Evolutionary conservation across 2,888 invertebrate genomes (phyloP).

Genomic region (Epiperipatus broadwayi): DNA sequence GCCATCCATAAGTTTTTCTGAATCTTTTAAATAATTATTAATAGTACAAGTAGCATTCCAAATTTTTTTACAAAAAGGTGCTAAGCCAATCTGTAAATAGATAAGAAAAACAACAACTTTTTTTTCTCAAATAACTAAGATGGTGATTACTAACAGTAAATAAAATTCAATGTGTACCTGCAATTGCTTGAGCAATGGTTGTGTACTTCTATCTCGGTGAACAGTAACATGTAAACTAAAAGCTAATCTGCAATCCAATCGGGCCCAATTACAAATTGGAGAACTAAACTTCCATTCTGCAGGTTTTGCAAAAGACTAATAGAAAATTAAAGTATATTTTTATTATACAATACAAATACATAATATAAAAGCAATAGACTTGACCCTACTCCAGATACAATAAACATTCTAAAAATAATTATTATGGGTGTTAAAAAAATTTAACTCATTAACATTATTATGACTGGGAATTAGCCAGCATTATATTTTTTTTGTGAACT

Average conservation of each 20-base stretch:
- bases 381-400: too few relatives aligned
- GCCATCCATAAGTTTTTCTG: constrained; percentile 30
- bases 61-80: constrained; percentile 21
- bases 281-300: constrained; percentile 57
- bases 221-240: constrained; percentile 55
- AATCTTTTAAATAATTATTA: constrained; percentile 47
- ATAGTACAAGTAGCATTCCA: constrained; percentile 43
- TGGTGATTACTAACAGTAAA: neutral
- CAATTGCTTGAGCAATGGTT: constrained; percentile 44
- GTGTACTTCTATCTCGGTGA: constrained; percentile 38
- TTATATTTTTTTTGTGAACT: too few relatives aligned
- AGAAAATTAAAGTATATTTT: too few relatives aligned
- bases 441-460: too few relatives aligned
- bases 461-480: too few relatives aligned
- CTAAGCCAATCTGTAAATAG: constrained; percentile 20
- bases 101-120: constrained; percentile 10
- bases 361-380: too few relatives aligned
- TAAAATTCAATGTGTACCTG: constrained; percentile 33
- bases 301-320: constrained; percentile 37
- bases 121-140: neutral
- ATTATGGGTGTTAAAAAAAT: too few relatives aligned
- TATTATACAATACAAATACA: too few relatives aligned
- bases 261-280: constrained; percentile 50
- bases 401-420: too few relatives aligned
- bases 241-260: constrained; percentile 52